Conservation (phyloP, 2,888 invertebrate species). For the Lasioglossum marginatum region DNA sequence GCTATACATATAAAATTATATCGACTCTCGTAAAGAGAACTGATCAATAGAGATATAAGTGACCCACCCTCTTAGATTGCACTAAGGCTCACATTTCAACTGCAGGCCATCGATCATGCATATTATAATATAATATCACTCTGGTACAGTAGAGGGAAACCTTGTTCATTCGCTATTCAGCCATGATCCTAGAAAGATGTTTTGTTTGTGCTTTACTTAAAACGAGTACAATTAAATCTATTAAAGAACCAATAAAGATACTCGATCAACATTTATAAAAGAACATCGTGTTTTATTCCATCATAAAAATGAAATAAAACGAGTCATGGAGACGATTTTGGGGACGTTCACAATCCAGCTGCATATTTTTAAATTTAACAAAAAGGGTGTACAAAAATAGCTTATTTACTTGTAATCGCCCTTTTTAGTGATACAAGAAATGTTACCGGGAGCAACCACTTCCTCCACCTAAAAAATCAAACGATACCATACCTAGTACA, state of each 20-base stretch:
- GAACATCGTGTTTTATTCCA: neutral
- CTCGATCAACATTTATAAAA: neutral
- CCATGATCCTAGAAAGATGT: no score
- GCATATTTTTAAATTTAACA: neutral
- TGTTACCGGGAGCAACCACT: neutral
- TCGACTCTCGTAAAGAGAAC: neutral
- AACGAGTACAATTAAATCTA: no score
- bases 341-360: no score
- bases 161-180: neutral
- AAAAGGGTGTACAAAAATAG: neutral
- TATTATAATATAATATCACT: neutral
- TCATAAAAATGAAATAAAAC: neutral
- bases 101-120: neutral
- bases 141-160: neutral
- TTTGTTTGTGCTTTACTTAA: no score
- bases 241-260: neutral
- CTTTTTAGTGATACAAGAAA: neutral
- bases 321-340: neutral
- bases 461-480: neutral
- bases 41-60: conserved; percentile 5
- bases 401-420: neutral
- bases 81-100: neutral
- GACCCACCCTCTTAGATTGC: neutral
- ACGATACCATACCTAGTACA: neutral
- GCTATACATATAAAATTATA: neutral